These are phyloP conservation scores for Chaetops frenatus DNA, from an alignment of 2,113 vertebrate species.

Conservation along the genomic window DNA sequence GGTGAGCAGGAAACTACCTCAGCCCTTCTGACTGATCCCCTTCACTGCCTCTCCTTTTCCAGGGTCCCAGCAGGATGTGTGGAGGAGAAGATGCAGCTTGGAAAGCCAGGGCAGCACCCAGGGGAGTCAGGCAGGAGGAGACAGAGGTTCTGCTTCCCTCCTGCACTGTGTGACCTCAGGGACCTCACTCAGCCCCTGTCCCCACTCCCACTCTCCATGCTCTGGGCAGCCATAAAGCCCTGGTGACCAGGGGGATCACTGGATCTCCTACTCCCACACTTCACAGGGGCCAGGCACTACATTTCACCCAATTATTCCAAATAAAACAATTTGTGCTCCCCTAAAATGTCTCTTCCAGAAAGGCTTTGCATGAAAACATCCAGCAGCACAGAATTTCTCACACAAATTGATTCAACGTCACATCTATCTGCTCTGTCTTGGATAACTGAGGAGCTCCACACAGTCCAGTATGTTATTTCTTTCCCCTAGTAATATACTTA, in stretches of 20 bases:
- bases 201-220: not conserved
- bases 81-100: not conserved
- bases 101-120: not conserved
- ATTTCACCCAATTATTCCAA: not conserved
- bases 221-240: not conserved
- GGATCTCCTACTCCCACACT: not conserved
- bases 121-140: not conserved
- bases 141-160: not conserved
- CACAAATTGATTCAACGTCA: not conserved
- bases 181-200: not conserved
- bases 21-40: not conserved
- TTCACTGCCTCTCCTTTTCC: not conserved
- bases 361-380: not conserved
- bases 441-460: not conserved
- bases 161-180: not conserved
- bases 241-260: rapidly evolving
- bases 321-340: not conserved
- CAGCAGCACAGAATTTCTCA: not conserved
- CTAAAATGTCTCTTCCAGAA: not conserved
- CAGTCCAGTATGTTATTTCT: not conserved
- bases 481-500: not conserved
- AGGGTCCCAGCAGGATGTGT: not conserved
- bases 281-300: not conserved
- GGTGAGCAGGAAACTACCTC: not conserved
- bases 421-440: not conserved